Evolutionary conservation across 2,113 vertebrate species (phyloP), one percentile per base, ranked within the genome.

Genomic region (Cephalopholis sonnerati): DNA sequence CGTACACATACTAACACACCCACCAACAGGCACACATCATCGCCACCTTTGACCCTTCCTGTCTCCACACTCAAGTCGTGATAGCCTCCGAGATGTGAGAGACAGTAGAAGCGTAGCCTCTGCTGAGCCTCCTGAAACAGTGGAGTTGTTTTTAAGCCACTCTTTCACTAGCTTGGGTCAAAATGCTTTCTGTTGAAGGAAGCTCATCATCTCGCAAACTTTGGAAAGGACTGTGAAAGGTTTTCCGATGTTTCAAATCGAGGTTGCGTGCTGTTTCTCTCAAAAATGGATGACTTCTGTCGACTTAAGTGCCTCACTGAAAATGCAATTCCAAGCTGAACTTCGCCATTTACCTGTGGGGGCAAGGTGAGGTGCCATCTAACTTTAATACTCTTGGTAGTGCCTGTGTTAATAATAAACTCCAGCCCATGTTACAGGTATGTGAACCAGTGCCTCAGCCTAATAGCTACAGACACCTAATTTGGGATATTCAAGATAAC

Each of bases 231-330:
- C 84, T 70, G 16, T 66, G 76, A 87, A 92, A 89, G 81, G 89
- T 79, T 88, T 85, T 79, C 27, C 3, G 0, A 46, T 87, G 66
- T 87, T 89, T 87, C 22, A n/a, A 80, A 59, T 59, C 2, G 8
- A 76, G 79, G 25, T 64, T 66, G 51, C 22, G 24, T 48, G 59
- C 36, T 13, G 48, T 71, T 71, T 65, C 27, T 77, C 69, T 82
- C 59, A 82, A 85, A 92, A 93, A 93, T 84, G 68, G 79, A 81
- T 83, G 83, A 77, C 62, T 84, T 83, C 66, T 81, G 32, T 79
- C 41, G 3, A 77, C 55, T 77, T 76, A 83, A 90, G 77, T 84
- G 83, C 83, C 18, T 82, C 41, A 0, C 61, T 74, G 68, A 65
- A 90, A 85, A 87, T 87, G 53, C 36, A 69, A 41, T 82, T 89